Evolutionary conservation across 2,888 invertebrate species (phyloP).

Genomic region (Cyrtodaria siliqua): DNA sequence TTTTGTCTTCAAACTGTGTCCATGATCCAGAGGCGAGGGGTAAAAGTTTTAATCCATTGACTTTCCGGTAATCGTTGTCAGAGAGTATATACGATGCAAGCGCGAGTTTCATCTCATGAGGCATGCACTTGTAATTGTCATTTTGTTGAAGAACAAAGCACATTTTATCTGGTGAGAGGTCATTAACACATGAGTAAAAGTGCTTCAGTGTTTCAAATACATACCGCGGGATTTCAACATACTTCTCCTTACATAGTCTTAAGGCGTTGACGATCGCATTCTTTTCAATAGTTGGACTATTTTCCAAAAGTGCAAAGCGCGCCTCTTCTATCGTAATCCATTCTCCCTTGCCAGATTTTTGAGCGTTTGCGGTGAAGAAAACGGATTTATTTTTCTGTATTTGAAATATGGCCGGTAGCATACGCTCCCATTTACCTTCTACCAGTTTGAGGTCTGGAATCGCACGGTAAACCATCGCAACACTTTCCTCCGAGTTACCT

Average conservation of each 20-base stretch:
- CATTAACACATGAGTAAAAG: background rate
- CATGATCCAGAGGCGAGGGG: slow-evolving; percentile 45
- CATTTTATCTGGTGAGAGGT: slow-evolving; percentile 16
- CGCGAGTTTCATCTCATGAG: slow-evolving; percentile 23
- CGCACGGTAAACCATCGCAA: slow-evolving; percentile 36
- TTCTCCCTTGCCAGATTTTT: background rate
- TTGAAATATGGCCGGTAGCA: slow-evolving; percentile 20
- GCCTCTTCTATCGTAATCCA: slow-evolving; percentile 8
- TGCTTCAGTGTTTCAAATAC: slow-evolving; percentile 8
- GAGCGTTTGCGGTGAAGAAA: background rate
- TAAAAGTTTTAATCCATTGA: slow-evolving; percentile 45
- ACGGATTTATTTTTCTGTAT: background rate
- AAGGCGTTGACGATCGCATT: slow-evolving; percentile 6
- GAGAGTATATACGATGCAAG: slow-evolving; percentile 37
- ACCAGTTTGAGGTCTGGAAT: slow-evolving; percentile 34
- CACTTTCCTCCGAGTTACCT: slow-evolving; percentile 6
- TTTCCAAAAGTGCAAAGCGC: background rate
- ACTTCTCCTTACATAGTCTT: background rate
- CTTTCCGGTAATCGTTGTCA: slow-evolving; percentile 2
- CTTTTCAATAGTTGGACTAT: background rate
- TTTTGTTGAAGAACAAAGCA: slow-evolving; percentile 2
- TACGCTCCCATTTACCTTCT: slow-evolving; percentile 34
- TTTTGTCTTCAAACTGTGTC: slow-evolving; percentile 20
- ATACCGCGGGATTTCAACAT: slow-evolving; percentile 9
- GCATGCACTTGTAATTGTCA: slow-evolving; percentile 8